A percentile compares a stretch with the other conserved stretches of the same genome.
phyloP scores from a whole-genome alignment of 1,140 invertebrate species.

The Ceratina calcarata region DNA sequence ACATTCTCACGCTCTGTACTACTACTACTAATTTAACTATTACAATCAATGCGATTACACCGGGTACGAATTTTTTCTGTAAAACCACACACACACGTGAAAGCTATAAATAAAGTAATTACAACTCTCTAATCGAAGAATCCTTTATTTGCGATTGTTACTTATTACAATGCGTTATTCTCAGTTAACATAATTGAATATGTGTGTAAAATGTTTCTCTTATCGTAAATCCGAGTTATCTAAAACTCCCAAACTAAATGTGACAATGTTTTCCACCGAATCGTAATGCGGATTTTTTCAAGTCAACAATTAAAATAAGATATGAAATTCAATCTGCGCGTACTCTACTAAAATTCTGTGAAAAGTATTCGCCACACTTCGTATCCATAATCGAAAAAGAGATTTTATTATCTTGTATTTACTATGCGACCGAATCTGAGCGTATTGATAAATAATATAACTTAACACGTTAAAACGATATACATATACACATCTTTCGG shows the following conservation, averaged over 20 bases:
- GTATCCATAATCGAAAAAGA: not conserved
- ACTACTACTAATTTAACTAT: conserved; percentile 48
- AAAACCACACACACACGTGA: conserved; percentile 75
- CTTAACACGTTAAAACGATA: not conserved
- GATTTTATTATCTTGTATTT: too few relatives aligned
- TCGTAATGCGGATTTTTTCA: not conserved
- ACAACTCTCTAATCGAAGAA: conserved; percentile 69
- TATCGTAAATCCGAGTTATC: not conserved
- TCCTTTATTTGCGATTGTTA: too few relatives aligned
- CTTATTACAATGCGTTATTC: not conserved
- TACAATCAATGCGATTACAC: conserved; percentile 72
- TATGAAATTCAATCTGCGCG: not conserved
- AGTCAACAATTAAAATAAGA: not conserved
- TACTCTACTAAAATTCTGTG: not conserved
- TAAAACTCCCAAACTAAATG: not conserved
- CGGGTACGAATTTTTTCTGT: conserved; percentile 77
- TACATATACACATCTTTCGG: not conserved
- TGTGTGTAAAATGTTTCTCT: not conserved
- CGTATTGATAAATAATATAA: not conserved
- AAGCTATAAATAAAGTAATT: conserved; percentile 78
- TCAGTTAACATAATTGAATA: not conserved
- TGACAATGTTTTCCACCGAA: not conserved
- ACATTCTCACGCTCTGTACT: conserved; percentile 74
- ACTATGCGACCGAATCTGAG: not conserved
- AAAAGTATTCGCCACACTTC: not conserved